Evolutionary conservation across 2,113 vertebrate species (phyloP), one percentile per base, ranked within the genome.

Genomic region (Coreoperca whiteheadi): DNA sequence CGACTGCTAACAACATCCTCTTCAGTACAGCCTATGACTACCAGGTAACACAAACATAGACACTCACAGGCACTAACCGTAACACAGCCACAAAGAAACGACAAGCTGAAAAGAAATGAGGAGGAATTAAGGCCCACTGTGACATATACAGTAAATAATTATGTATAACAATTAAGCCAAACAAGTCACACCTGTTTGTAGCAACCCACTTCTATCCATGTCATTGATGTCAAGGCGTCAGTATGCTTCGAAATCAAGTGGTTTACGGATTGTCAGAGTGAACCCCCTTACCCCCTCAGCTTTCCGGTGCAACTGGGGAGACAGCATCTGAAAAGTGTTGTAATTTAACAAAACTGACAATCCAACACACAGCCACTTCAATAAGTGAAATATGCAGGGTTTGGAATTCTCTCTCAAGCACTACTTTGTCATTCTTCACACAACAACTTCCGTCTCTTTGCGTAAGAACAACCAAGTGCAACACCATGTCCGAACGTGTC

Each of bases 21-120:
- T 96, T 99, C 93, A 99, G 97, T 25, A 95, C 96, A 0, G 96
- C 95, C 67, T 98, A 99, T 1, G 98, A 99, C 94, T 98, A 97
- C 92, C 95, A 97, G 97, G 98, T 99, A 88, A 60, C 2, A 11
- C 61, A 39, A 20, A 56, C 25, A 56, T 50, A 61, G 12, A 34
- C 68, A 32, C 23, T 25, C 60, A 64, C n/a, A 6, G 15, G 48
- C 15, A 1, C 50, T 8, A 28, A 37, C 34, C 25, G 2, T 43
- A 30, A 56, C 67, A 41, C 43, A 43, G 48, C 16, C 48, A 43
- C 20, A 28, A 6, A 12, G 6, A 28, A 66, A 28, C 14, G 1
- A 28, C 25, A 34, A n/a, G 20, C 1, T 20, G 2, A 53, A n/a
- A 39, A 15, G 10, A 12, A 15, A 21, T 8, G 2, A 6, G 46